Evolutionary conservation across 2,113 vertebrate species (phyloP).

Genomic region (Brienomyrus longianalis): DNA sequence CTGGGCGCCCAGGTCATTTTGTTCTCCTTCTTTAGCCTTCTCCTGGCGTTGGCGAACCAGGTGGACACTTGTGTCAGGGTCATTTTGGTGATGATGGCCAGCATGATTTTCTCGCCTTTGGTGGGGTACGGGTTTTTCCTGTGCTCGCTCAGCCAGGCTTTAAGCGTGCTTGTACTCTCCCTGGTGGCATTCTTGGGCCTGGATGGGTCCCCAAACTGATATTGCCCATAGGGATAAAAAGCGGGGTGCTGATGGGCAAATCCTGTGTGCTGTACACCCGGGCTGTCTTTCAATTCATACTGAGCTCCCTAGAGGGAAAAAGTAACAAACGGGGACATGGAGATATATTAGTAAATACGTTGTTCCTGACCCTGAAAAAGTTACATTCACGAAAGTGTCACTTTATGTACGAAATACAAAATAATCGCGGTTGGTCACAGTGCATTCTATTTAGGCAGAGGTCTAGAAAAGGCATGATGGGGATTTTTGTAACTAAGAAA

Average conservation of each 20-base stretch:
- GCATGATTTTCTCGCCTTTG: constrained; percentile 76
- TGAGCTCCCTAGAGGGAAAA: constrained; percentile 74
- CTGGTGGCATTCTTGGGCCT: constrained; percentile 97
- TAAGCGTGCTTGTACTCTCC: constrained; percentile 92
- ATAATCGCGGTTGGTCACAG: neutral
- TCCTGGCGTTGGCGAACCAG: constrained; percentile 75
- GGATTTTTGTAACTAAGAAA: neutral
- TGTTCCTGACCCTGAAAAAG: neutral
- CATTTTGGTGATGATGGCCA: constrained; percentile 77
- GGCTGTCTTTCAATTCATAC: constrained; percentile 93
- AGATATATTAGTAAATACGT: constrained; percentile 19
- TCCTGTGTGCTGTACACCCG: constrained; percentile 83
- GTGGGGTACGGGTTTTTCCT: constrained; percentile 74
- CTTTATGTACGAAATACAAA: neutral
- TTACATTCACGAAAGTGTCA: neutral
- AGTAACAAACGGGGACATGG: constrained; percentile 26
- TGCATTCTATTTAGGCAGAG: neutral
- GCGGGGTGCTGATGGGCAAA: constrained; percentile 89
- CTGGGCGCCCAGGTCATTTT: constrained; percentile 93
- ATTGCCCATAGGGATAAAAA: constrained; percentile 93
- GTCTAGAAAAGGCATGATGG: neutral
- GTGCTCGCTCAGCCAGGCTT: constrained; percentile 87
- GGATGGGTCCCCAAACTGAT: constrained; percentile 95
- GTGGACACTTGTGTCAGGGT: constrained; percentile 74
- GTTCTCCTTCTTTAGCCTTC: constrained; percentile 80